phyloP scores from a whole-genome alignment of 2,888 invertebrate genomes.

The Caenorhabditis auriculariae region DNA sequence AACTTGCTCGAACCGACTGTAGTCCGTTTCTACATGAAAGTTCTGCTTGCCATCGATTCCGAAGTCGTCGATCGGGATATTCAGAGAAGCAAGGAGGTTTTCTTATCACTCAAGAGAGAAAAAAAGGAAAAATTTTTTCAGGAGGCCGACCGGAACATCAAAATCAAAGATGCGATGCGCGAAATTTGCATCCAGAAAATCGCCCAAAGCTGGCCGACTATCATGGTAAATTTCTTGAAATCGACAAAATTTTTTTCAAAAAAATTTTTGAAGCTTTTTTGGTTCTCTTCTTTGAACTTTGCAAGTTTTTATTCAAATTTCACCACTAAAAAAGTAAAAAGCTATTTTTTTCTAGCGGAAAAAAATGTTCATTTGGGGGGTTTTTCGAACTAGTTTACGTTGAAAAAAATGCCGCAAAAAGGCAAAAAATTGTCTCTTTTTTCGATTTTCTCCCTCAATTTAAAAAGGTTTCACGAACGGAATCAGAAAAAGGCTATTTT shows the following conservation, averaged over 20 bases:
- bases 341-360: no score
- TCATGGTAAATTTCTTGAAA: slow-evolving; percentile 67
- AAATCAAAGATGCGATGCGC: slow-evolving; percentile 70
- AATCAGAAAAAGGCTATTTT: no score
- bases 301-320: not conserved
- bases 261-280: no score
- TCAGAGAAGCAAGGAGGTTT: slow-evolving; percentile 63
- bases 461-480: no score
- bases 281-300: no score
- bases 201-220: slow-evolving; percentile 69
- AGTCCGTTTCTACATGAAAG: slow-evolving; percentile 68
- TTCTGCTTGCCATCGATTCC: slow-evolving; percentile 68
- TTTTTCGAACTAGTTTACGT: not conserved
- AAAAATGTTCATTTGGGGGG: not conserved
- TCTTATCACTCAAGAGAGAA: not conserved
- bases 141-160: slow-evolving; percentile 67
- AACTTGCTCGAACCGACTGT: slow-evolving; percentile 16
- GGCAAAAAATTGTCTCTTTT: no score
- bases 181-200: slow-evolving; percentile 68
- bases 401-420: not conserved
- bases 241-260: no score
- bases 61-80: slow-evolving; percentile 69
- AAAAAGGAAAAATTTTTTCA: slow-evolving; percentile 22
- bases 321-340: no score
- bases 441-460: no score